These are phyloP conservation scores for Tenodera sinensis DNA, from an alignment of 2,888 invertebrate genomes.

Conservation along the genomic window DNA sequence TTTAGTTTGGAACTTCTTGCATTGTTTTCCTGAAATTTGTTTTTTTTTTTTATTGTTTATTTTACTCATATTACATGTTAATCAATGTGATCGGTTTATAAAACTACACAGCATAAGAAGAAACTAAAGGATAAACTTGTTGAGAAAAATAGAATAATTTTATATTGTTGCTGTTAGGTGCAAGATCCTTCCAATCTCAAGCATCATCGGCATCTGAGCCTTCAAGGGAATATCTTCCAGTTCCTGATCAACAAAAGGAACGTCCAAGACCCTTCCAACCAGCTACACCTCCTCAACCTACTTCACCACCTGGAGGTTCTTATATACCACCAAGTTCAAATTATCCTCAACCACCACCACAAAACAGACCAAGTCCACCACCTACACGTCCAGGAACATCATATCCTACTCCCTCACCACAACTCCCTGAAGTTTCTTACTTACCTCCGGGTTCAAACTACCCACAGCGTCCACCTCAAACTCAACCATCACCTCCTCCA, in stretches of 20 bases:
- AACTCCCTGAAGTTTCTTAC: neutral
- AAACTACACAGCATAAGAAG: too few relatives aligned
- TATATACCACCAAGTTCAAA: neutral
- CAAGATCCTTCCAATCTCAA: neutral
- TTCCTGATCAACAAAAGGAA: slow-evolving; percentile 22
- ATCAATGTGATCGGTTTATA: too few relatives aligned
- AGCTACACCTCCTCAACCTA: neutral
- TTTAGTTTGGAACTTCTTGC: neutral
- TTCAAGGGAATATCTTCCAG: slow-evolving; percentile 50
- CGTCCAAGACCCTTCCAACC: slow-evolving; percentile 32
- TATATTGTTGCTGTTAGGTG: neutral
- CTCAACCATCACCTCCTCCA: neutral
- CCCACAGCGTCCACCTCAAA: neutral
- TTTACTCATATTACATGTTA: neutral
- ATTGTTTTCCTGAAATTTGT: neutral
- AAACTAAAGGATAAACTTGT: too few relatives aligned
- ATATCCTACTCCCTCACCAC: neutral
- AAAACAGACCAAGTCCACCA: slow-evolving; percentile 11
- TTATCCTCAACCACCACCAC: slow-evolving; percentile 19
- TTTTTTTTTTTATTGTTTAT: neutral
- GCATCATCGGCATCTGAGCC: slow-evolving; percentile 18
- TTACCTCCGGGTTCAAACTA: neutral
- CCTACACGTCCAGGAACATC: neutral
- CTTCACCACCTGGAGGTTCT: neutral
- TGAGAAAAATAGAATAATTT: too few relatives aligned